These are phyloP conservation scores for Ligdia adustata DNA, from an alignment of 2,888 invertebrate genomes.

Conservation along the genomic window DNA sequence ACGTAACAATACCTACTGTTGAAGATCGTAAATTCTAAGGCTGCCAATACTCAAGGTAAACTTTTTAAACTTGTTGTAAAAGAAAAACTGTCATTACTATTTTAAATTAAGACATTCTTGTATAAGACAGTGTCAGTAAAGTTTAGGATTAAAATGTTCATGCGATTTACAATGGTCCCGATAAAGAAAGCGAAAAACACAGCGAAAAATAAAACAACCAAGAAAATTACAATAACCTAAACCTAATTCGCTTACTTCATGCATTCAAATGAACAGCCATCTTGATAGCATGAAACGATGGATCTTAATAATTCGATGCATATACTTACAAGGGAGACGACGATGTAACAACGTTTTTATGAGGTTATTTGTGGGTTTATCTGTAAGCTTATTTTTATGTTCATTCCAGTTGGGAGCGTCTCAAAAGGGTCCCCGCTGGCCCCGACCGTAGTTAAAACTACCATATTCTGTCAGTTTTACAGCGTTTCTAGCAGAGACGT, in stretches of 20 bases:
- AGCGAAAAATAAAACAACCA: neutral
- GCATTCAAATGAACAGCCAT: constrained; percentile 8
- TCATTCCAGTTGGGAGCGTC: constrained; percentile 3
- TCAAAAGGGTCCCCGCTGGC: constrained; percentile 9
- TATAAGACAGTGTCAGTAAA: too few relatives aligned
- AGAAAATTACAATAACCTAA: neutral
- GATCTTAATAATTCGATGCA: constrained; percentile 18
- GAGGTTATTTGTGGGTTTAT: constrained; percentile 21
- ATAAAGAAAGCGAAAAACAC: neutral
- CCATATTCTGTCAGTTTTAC: too few relatives aligned
- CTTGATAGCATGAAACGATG: constrained; percentile 10
- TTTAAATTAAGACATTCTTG: too few relatives aligned
- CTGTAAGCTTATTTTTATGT: constrained; percentile 18
- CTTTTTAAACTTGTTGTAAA: too few relatives aligned
- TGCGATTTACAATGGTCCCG: too few relatives aligned
- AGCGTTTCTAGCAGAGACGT: neutral
- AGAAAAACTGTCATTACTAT: too few relatives aligned
- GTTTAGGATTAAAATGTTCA: too few relatives aligned
- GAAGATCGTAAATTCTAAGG: too few relatives aligned
- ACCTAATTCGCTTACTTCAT: neutral
- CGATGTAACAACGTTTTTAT: constrained; percentile 23
- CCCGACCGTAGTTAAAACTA: neutral
- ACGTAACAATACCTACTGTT: too few relatives aligned
- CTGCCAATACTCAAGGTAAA: too few relatives aligned
- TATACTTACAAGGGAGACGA: constrained; percentile 20